Percentiles rank a stretch among this genome's conserved stretches.
Evolutionary conservation across 1,140 invertebrate species (phyloP).

Genomic region (Calliphora vicina): DNA sequence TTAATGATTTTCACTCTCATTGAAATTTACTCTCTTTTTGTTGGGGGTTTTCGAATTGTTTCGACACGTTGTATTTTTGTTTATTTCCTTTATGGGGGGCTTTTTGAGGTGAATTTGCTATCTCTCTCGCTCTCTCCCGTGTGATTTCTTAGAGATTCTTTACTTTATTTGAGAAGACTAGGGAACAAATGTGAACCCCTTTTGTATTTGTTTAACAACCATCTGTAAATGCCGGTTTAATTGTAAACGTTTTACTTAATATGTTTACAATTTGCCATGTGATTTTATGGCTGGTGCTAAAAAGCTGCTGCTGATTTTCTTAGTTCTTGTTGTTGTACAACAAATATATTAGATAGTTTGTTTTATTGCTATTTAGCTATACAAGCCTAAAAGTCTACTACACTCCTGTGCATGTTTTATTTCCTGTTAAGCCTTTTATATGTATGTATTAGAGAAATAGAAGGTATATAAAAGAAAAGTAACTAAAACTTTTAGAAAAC

Average conservation of each 20-base stretch:
- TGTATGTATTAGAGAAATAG: slow-evolving; percentile 4
- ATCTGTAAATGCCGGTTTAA: slow-evolving; percentile 26
- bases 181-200: background rate
- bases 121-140: background rate
- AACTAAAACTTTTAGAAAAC: background rate
- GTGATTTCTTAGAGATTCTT: background rate
- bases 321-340: background rate
- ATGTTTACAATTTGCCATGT: slow-evolving; percentile 30
- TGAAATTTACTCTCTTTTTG: background rate
- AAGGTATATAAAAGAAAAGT: background rate
- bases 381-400: background rate
- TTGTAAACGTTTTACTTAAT: slow-evolving; percentile 31
- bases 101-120: background rate
- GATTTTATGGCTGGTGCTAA: background rate
- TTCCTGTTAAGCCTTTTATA: background rate
- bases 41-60: background rate
- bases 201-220: slow-evolving; percentile 12
- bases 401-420: background rate
- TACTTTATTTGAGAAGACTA: background rate
- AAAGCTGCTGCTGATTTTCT: background rate
- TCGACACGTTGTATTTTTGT: background rate
- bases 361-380: background rate
- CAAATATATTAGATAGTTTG: background rate
- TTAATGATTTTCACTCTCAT: background rate
- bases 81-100: background rate